phyloP scores from a whole-genome alignment of 2,113 vertebrate genomes.

The Hippocampus zosterae region DNA sequence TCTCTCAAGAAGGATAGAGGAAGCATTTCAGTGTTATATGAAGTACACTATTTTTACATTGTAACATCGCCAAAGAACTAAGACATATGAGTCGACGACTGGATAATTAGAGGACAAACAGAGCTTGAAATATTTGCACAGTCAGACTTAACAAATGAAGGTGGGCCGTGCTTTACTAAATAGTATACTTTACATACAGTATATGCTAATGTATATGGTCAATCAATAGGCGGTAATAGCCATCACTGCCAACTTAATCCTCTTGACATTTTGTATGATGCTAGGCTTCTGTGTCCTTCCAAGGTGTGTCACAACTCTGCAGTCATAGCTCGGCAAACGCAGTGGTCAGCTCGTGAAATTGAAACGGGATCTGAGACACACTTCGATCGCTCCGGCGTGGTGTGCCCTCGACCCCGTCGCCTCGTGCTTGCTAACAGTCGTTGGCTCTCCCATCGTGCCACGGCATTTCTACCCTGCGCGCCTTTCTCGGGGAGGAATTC shows the following conservation, averaged over 20 bases:
- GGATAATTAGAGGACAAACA: constrained; percentile 15
- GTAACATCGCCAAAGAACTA: constrained; percentile 8
- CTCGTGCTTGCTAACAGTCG: no score
- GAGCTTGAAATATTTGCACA: background rate
- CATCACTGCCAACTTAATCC: background rate
- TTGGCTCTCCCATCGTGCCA: no score
- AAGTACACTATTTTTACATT: constrained; percentile 5
- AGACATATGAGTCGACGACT: constrained; percentile 15
- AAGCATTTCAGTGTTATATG: constrained; percentile 14
- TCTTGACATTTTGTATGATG: background rate
- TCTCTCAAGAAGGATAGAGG: constrained; percentile 24
- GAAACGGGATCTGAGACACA: no score
- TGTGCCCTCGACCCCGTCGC: no score
- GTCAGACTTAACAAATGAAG: background rate
- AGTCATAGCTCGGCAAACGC: no score
- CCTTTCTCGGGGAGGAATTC: no score
- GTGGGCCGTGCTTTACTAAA: background rate
- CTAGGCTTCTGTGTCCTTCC: no score
- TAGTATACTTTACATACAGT: background rate
- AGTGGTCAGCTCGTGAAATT: no score
- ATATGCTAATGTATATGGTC: background rate
- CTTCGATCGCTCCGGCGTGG: no score
- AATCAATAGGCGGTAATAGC: background rate
- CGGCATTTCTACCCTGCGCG: no score
- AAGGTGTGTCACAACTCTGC: no score